Percentiles rank a stretch among this genome's conserved stretches.
These are phyloP conservation scores for Chymomyza procnemis DNA, from an alignment of 2,888 invertebrate genomes.

Conservation along the genomic window DNA sequence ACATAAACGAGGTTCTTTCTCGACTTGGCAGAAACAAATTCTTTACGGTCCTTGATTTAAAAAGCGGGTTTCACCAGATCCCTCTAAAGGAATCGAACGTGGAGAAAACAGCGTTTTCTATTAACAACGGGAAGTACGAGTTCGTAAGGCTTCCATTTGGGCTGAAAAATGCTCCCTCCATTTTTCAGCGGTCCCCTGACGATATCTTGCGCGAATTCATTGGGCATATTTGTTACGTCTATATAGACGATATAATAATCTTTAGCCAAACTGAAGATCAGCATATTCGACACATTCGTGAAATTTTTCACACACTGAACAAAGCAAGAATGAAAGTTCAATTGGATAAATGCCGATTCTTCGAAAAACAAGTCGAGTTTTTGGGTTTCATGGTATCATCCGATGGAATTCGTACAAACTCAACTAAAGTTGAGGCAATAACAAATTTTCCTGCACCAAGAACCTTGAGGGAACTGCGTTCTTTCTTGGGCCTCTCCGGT, in stretches of 20 bases:
- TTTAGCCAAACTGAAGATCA: conserved; percentile 29
- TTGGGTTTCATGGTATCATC: conserved; percentile 5
- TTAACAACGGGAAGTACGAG: conserved; percentile 25
- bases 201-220: conserved; percentile 29
- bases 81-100: conserved; percentile 12
- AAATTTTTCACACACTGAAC: conserved; percentile 25
- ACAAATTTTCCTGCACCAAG: background rate
- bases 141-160: conserved; percentile 26
- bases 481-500: background rate
- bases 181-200: conserved; percentile 26
- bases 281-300: conserved; percentile 18
- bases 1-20: conserved; percentile 16
- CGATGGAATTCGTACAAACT: conserved; percentile 1
- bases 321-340: conserved; percentile 29
- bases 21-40: conserved; percentile 21
- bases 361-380: conserved; percentile 29
- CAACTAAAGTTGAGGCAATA: background rate
- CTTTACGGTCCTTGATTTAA: conserved; percentile 21
- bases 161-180: conserved; percentile 12
- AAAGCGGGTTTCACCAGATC: conserved; percentile 24
- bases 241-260: conserved; percentile 38
- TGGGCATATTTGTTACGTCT: conserved; percentile 25
- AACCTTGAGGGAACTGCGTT: background rate
- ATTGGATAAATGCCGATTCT: conserved; percentile 30
- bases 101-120: conserved; percentile 24